Evolutionary conservation across 2,113 vertebrate genomes (phyloP).

Genomic region (Empidonax traillii): DNA sequence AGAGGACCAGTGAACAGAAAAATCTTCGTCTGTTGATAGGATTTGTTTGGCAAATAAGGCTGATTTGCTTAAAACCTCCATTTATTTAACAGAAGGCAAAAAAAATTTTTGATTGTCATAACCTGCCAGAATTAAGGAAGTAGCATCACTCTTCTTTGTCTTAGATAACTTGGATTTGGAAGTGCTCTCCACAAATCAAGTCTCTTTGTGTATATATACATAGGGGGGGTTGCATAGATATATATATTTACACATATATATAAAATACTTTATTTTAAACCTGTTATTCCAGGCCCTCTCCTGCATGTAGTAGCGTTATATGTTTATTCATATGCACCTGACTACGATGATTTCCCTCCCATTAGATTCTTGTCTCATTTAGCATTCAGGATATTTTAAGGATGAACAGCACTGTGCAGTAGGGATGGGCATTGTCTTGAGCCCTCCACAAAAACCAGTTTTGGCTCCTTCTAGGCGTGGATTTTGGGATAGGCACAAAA

Average conservation of each 20-base stretch:
- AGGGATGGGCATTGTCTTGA: background rate
- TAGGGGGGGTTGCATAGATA: background rate
- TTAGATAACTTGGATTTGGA: constrained; percentile 1
- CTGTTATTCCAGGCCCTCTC: background rate
- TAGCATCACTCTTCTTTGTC: background rate
- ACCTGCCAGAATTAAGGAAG: constrained; percentile 17
- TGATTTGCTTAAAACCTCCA: background rate
- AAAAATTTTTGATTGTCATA: background rate
- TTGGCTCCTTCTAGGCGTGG: background rate
- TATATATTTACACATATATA: background rate
- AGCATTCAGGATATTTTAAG: background rate
- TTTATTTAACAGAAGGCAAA: background rate
- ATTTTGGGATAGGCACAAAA: background rate
- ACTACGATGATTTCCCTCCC: background rate
- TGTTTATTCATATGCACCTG: constrained; percentile 21
- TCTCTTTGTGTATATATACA: background rate
- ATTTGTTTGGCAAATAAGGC: background rate
- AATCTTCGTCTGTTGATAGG: background rate
- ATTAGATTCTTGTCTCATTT: background rate
- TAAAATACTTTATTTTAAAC: background rate
- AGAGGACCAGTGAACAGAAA: background rate
- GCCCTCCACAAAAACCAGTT: background rate
- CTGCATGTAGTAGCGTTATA: background rate
- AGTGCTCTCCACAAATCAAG: background rate
- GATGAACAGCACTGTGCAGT: background rate